Evolutionary conservation across 2,888 invertebrate genomes (phyloP), one percentile per base, ranked within the genome.

Genomic region (Acleris holmiana): DNA sequence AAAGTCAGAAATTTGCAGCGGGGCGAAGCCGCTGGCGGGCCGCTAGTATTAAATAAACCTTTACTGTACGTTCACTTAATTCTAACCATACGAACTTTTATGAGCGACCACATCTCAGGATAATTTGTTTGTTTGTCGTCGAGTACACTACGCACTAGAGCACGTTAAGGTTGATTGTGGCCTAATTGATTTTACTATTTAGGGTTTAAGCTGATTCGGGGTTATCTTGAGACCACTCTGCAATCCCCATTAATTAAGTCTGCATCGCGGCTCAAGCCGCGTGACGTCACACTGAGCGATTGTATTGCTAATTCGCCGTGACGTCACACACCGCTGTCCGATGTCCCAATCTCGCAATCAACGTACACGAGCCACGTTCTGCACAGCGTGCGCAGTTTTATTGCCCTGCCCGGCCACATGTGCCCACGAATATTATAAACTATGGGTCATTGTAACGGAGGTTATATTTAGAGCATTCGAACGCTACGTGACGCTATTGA

Each of bases 221-320:
- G 23, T 49, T 58, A 68, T 67, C 68, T 73, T 61, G 70, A 75
- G 77, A 80, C 77, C 85, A 79, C 85, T 88, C 78, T 75, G 80
- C 76, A 75, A 81, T 83, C 83, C 81, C 82, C 78, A 85, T 84
- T 83, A 83, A 82, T 88, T 89, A 84, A 84, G 83, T 82, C 73
- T 78, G 73, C 74, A 74, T 77, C 76, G 74, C 71, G 73, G 77
- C 75, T 79, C 75, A 75, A 77, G 70, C 68, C 72, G 69, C 76
- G 75, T 75, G 78, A 76, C 80, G 83, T 82, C 83, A 78, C 78
- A 73, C 79, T 83, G 88, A 89, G 81, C 83, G 87, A 91, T 91
- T 89, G 85, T 86, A 79, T 79, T 82, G 79, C 84, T 88, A 88
- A 89, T 88, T 83, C 74, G 64, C 61, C 59, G 67, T 75, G 69